Percentiles rank a stretch among this genome's conserved stretches.
phyloP scores from a whole-genome alignment of 2,797 vertebrate genomes.

The Ispidina picta region DNA sequence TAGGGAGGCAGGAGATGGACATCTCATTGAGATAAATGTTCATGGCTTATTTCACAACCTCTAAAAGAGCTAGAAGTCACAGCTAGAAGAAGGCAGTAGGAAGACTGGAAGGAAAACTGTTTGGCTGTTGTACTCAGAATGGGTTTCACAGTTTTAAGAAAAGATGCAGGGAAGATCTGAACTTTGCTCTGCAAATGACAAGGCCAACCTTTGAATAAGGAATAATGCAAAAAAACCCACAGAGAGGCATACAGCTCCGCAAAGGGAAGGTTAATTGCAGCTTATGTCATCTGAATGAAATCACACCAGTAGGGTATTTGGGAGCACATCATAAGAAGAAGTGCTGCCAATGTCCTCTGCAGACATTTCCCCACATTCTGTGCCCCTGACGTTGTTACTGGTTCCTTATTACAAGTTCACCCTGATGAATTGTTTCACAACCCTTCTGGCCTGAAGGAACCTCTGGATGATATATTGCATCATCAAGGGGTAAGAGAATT shows the following conservation, averaged over 20 bases:
- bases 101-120: neutral
- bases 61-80: neutral
- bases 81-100: neutral
- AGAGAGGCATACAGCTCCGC: neutral
- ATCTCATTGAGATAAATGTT: neutral
- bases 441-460: neutral
- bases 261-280: neutral
- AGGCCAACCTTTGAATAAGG: neutral
- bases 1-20: neutral
- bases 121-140: neutral
- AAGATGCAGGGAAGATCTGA: neutral
- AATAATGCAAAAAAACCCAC: neutral
- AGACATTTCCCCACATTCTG: neutral
- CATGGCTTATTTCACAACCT: neutral
- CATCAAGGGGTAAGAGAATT: neutral
- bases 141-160: neutral
- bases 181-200: neutral
- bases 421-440: neutral
- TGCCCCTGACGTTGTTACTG: neutral
- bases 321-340: neutral
- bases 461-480: neutral
- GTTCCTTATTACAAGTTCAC: neutral
- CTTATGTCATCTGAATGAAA: neutral
- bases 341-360: neutral
- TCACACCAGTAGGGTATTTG: neutral